phyloP scores from a whole-genome alignment of 2,797 vertebrate genomes.

The Hapalemur alaotrensis region DNA sequence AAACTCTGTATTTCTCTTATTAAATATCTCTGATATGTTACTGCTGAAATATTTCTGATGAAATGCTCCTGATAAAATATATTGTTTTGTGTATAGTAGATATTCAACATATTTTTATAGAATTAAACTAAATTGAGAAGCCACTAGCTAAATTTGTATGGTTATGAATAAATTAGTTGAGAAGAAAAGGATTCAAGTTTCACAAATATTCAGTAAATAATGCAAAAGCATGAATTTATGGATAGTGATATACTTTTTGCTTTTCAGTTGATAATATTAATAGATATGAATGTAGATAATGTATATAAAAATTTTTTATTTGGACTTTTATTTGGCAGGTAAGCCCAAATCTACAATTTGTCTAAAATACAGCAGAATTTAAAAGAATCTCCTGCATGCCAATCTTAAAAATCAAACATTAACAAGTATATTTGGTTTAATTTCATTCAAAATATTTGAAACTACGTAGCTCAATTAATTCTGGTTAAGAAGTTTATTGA shows the following conservation, averaged over 20 bases:
- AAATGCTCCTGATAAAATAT: conserved; percentile 32
- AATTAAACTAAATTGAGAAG: conserved; percentile 4
- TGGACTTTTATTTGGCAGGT: not conserved
- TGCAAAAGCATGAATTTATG: not conserved
- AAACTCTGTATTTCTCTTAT: conserved; percentile 8
- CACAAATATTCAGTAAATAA: conserved; percentile 39
- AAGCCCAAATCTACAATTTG: not conserved
- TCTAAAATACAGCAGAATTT: not conserved
- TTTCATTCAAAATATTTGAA: conserved; percentile 42
- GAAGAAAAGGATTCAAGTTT: conserved; percentile 6
- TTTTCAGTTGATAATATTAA: not conserved
- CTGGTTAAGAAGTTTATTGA: not conserved
- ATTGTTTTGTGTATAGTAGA: not conserved
- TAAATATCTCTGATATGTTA: conserved; percentile 5
- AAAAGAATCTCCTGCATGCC: not conserved
- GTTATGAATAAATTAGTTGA: conserved; percentile 7
- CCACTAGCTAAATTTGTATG: conserved; percentile 24
- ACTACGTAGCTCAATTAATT: not conserved
- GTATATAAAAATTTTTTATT: not conserved
- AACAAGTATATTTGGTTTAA: not conserved
- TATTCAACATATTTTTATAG: conserved; percentile 12
- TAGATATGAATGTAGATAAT: not conserved
- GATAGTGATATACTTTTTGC: not conserved
- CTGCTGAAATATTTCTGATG: conserved; percentile 18
- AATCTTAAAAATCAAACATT: conserved; percentile 21